These are phyloP conservation scores for Symphodus melops DNA, from an alignment of 2,113 vertebrate genomes.

Conservation along the genomic window DNA sequence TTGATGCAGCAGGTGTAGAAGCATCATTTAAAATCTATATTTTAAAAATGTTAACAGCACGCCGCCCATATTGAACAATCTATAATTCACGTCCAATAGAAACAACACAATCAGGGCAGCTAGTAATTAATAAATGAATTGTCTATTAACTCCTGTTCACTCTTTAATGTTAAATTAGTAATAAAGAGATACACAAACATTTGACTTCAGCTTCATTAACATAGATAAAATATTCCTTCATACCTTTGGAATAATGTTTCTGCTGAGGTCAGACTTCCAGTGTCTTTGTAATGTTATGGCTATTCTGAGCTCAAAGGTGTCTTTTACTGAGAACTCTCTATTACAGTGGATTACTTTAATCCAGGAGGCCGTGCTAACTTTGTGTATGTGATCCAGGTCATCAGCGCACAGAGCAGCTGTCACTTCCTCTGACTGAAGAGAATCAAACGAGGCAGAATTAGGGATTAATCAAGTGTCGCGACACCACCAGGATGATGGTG, in stretches of 20 bases:
- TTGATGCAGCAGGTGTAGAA: neutral
- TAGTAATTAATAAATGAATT: no score
- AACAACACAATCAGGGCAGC: neutral
- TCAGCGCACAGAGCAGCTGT: constrained; percentile 46
- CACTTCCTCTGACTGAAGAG: constrained; percentile 36
- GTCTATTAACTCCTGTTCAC: no score
- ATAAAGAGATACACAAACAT: no score
- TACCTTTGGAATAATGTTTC: no score
- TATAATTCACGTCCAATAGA: neutral
- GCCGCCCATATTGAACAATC: neutral
- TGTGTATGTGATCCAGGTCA: constrained; percentile 32
- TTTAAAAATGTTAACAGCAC: neutral
- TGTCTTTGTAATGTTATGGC: no score
- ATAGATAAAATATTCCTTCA: no score
- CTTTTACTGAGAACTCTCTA: no score
- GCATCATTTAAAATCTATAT: neutral
- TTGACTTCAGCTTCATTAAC: no score
- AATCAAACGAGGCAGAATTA: constrained; percentile 27
- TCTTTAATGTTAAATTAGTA: no score
- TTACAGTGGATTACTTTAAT: constrained; percentile 33
- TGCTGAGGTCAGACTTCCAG: no score
- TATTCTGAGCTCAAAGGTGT: no score
- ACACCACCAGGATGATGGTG: constrained; percentile 40
- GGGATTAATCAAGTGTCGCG: constrained; percentile 45
- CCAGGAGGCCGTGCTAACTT: constrained; percentile 30